Percentiles rank a stretch among this genome's conserved stretches.
Conservation (phyloP, 64 coral and sea anemone species). For the Porites australiensis region DNA sequence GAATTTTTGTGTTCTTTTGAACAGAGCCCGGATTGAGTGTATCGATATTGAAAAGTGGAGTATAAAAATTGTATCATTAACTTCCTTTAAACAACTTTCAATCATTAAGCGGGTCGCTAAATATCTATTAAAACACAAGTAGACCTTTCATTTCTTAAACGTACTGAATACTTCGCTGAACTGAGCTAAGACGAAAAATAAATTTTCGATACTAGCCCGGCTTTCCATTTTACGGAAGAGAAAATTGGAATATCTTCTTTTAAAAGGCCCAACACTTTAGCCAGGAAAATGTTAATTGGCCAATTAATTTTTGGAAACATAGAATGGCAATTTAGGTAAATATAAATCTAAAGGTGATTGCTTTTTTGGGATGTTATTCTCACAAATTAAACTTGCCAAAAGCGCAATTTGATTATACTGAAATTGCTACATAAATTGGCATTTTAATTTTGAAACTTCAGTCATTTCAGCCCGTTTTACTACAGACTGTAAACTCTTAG, state of each 20-base stretch:
- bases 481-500: neutral
- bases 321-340: slow-evolving; percentile 28
- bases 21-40: neutral
- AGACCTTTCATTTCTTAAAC: too few relatives aligned
- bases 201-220: too few relatives aligned
- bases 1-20: too few relatives aligned
- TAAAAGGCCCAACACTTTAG: neutral
- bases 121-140: too few relatives aligned
- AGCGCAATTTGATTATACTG: slow-evolving; percentile 42
- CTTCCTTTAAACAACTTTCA: neutral
- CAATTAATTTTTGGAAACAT: slow-evolving; percentile 41
- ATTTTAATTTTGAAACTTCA: slow-evolving; percentile 10
- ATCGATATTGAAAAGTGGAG: neutral
- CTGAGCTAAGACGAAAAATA: too few relatives aligned
- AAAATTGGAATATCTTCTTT: neutral
- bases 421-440: slow-evolving; percentile 18
- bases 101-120: neutral
- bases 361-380: slow-evolving; percentile 18
- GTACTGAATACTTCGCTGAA: too few relatives aligned
- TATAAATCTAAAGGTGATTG: slow-evolving; percentile 14
- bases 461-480: neutral
- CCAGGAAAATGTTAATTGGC: neutral
- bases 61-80: neutral
- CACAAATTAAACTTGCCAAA: slow-evolving; percentile 20
- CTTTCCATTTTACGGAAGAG: too few relatives aligned